Conservation (phyloP, 1,140 invertebrate genomes). For the Macrosteles quadrilineatus region DNA sequence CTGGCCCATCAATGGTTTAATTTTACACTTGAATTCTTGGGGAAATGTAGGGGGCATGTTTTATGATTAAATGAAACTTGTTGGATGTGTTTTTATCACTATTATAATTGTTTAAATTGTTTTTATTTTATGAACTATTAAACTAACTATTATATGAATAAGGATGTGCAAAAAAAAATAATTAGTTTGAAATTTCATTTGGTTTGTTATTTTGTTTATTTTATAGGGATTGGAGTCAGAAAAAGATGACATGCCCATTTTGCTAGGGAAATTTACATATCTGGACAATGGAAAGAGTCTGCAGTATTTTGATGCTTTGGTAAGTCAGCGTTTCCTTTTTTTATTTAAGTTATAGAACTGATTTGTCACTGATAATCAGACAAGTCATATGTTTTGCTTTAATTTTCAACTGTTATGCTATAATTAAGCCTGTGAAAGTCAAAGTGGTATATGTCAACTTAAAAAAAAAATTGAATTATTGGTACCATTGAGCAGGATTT, state of each 20-base stretch:
- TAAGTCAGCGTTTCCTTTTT: too few species aligned
- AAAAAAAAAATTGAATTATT: too few species aligned
- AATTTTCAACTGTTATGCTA: too few species aligned
- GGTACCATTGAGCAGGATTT: too few species aligned
- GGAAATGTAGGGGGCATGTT: too few species aligned
- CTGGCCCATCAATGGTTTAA: too few species aligned
- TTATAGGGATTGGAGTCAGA: conserved; percentile 79
- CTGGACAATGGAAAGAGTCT: conserved; percentile 76
- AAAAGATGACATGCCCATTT: conserved; percentile 73
- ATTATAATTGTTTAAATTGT: not conserved
- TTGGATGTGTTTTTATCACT: not conserved
- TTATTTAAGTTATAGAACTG: too few species aligned
- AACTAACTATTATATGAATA: not conserved
- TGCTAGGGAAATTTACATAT: conserved; percentile 86
- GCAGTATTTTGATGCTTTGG: conserved; percentile 83
- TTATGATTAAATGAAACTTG: not conserved
- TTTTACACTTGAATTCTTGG: too few species aligned
- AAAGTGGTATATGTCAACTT: too few species aligned
- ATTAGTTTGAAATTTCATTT: not conserved
- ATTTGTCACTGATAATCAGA: too few species aligned
- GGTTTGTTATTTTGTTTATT: conserved; percentile 21
- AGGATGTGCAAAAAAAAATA: not conserved
- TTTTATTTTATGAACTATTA: not conserved
- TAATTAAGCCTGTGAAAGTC: too few species aligned
- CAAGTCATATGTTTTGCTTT: too few species aligned